Conservation (phyloP, 2,888 invertebrate species). For the Sarcophaga carnaria region DNA sequence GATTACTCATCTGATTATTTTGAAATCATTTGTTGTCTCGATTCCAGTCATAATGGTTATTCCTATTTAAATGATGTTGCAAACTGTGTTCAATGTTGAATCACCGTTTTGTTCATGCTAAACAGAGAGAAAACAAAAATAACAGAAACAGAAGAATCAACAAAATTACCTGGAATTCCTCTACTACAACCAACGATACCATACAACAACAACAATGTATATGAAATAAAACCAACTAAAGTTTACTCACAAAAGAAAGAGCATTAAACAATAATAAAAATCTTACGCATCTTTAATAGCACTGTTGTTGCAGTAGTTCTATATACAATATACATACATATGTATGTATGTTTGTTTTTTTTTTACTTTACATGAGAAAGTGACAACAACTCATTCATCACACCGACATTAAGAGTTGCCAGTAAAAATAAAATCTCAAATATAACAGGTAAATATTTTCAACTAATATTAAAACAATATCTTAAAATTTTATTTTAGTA, state of each 20-base stretch:
- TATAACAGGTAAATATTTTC: neutral
- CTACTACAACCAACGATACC: conserved; percentile 16
- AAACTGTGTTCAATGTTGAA: conserved; percentile 57
- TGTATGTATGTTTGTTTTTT: too few species aligned
- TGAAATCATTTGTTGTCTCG: conserved; percentile 15
- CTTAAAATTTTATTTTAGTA: too few species aligned
- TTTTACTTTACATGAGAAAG: neutral
- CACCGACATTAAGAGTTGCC: neutral
- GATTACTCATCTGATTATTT: conserved; percentile 65
- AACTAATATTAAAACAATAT: too few species aligned
- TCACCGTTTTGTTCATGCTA: conserved; percentile 59
- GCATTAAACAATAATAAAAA: too few species aligned
- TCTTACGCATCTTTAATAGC: too few species aligned
- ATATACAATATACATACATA: too few species aligned
- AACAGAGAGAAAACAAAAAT: neutral
- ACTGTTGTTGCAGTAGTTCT: too few species aligned
- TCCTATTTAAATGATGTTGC: conserved; percentile 59
- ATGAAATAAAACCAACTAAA: neutral
- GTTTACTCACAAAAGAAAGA: neutral
- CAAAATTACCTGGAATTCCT: conserved; percentile 63
- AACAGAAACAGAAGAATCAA: neutral
- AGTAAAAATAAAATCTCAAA: neutral
- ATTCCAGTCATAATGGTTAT: conserved; percentile 23
- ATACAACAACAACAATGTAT: conserved; percentile 8
- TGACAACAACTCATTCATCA: neutral